Conservation (phyloP, 30 jellyfish, hydroid and myxozoan species). For the Pseudorhiza aurosa region DNA sequence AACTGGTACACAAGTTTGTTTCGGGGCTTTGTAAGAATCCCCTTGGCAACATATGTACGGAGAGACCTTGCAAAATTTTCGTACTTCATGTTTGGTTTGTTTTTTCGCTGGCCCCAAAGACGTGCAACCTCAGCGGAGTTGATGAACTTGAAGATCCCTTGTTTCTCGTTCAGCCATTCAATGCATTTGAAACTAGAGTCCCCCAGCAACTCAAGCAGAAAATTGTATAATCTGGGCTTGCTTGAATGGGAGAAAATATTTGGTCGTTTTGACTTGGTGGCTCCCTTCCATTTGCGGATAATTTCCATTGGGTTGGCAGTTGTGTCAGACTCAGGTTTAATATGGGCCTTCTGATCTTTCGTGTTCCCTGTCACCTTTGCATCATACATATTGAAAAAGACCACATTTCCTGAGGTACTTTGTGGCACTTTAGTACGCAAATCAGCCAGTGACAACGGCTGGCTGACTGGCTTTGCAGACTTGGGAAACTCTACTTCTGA, state of each 20-base stretch:
- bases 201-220: slow-evolving; percentile 66
- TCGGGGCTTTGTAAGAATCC: slow-evolving; percentile 86
- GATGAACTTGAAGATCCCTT: slow-evolving; percentile 86
- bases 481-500: too few relatives aligned
- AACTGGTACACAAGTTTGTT: slow-evolving; percentile 91
- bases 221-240: slow-evolving; percentile 80
- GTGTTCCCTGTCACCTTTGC: too few relatives aligned
- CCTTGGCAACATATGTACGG: slow-evolving; percentile 92
- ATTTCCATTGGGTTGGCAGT: background rate
- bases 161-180: slow-evolving; percentile 80
- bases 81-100: slow-evolving; percentile 91
- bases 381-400: background rate
- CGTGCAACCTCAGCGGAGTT: slow-evolving; percentile 87
- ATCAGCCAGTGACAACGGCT: background rate
- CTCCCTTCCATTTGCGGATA: slow-evolving; percentile 23
- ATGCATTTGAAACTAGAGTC: slow-evolving; percentile 76
- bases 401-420: background rate
- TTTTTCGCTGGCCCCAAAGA: slow-evolving; percentile 93
- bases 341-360: background rate
- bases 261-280: slow-evolving; percentile 18
- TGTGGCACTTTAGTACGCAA: background rate
- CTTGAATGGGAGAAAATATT: slow-evolving; percentile 39
- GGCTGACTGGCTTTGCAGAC: too few relatives aligned
- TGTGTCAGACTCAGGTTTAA: background rate
- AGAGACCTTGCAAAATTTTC: slow-evolving; percentile 95